Evolutionary conservation across 1,140 invertebrate species (phyloP).

Genomic region (Hylaeus volcanicus): DNA sequence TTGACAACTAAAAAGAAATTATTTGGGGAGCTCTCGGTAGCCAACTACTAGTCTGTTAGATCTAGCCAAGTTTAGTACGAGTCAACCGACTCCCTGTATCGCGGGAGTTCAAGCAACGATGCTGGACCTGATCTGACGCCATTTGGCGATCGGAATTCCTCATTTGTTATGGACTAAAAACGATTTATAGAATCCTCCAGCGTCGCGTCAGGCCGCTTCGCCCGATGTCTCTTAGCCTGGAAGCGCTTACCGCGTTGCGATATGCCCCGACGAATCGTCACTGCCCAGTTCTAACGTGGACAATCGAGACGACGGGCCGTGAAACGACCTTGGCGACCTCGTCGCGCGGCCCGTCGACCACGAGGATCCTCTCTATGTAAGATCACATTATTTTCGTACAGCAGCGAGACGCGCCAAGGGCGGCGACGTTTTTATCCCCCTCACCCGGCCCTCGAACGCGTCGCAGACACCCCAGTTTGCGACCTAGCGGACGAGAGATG

Average conservation of each 20-base stretch:
- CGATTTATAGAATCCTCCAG: conserved; percentile 30
- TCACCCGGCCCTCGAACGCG: conserved; percentile 21
- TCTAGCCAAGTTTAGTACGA: neutral
- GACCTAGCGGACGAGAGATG: conserved; percentile 21
- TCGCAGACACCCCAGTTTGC: too few relatives aligned
- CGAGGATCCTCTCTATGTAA: conserved; percentile 23
- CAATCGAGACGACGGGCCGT: conserved; percentile 9
- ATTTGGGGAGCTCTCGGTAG: conserved; percentile 38
- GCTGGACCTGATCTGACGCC: neutral
- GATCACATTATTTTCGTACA: conserved; percentile 55
- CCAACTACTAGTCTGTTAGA: neutral
- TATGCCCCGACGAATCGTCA: neutral
- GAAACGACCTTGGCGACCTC: conserved; percentile 24
- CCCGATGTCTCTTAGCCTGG: neutral
- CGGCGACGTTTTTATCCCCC: conserved; percentile 14
- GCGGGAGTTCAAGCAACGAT: too few relatives aligned
- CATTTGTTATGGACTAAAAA: conserved; percentile 47
- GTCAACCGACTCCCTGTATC: too few relatives aligned
- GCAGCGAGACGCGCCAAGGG: conserved; percentile 17
- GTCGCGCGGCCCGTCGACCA: conserved; percentile 10
- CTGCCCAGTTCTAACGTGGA: conserved; percentile 8
- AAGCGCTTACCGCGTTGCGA: neutral
- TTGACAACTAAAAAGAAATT: conserved; percentile 47
- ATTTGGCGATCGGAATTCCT: neutral
- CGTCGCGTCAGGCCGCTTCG: neutral